Conservation (phyloP, 2,113 vertebrate species). For the Nipponia nippon region DNA sequence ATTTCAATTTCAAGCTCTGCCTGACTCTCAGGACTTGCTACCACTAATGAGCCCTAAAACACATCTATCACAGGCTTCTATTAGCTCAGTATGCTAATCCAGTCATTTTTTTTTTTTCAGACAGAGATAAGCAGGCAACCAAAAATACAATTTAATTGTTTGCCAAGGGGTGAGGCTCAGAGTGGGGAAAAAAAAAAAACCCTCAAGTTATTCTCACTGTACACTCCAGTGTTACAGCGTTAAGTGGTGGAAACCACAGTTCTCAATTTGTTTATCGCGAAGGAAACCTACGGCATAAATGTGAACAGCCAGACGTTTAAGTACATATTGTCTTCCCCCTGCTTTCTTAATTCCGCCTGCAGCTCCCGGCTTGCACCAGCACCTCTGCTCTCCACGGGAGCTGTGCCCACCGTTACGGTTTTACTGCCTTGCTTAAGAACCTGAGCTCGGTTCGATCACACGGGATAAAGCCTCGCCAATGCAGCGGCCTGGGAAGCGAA, state of each 20-base stretch:
- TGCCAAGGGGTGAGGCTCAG: not conserved
- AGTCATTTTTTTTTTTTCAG: not conserved
- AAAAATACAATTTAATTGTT: not conserved
- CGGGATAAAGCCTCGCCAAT: not conserved
- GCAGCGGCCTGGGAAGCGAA: not conserved
- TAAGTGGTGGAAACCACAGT: not conserved
- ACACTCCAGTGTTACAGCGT: not conserved
- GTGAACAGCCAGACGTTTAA: not conserved
- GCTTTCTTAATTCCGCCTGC: not conserved
- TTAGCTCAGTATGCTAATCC: constrained; percentile 27
- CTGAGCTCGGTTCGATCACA: accelerated
- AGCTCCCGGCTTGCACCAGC: not conserved
- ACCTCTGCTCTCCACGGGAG: not conserved
- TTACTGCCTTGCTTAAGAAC: not conserved
- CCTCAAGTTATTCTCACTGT: not conserved
- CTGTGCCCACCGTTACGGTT: accelerated
- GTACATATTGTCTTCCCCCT: not conserved
- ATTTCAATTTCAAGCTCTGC: constrained; percentile 46
- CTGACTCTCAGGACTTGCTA: constrained; percentile 23
- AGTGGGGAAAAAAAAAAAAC: not conserved
- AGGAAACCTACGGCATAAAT: not conserved
- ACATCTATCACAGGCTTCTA: not conserved
- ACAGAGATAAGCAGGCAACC: not conserved
- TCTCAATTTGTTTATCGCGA: not conserved
- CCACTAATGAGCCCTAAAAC: constrained; percentile 24